phyloP scores from a whole-genome alignment of 2,113 vertebrate species.

The Ramphastos sulfuratus region DNA sequence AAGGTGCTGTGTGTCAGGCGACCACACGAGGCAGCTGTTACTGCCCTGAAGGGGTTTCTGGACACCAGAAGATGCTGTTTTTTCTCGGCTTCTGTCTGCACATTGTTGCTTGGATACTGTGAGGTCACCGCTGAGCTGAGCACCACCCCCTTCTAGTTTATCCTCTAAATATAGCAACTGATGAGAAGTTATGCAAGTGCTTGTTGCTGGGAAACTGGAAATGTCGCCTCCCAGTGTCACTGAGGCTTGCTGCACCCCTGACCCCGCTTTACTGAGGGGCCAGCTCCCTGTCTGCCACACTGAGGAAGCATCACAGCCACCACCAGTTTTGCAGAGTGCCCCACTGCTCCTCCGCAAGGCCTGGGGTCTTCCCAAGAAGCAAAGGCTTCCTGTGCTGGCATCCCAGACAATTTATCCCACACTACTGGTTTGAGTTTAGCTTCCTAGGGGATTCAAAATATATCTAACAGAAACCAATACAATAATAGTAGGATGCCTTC shows the following conservation, averaged over 20 bases:
- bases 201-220: constrained; percentile 13
- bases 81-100: not conserved
- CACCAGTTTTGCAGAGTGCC: no score
- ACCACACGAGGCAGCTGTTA: not conserved
- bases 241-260: not conserved
- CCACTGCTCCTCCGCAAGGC: not conserved
- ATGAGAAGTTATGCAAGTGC: not conserved
- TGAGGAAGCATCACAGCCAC: not conserved
- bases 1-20: not conserved
- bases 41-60: not conserved
- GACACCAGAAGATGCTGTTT: not conserved
- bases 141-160: not conserved
- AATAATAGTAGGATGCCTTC: no score
- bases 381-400: not conserved
- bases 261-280: not conserved
- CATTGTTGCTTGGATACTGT: constrained; percentile 34
- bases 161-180: constrained; percentile 33
- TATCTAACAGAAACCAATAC: no score
- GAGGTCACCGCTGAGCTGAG: constrained; percentile 24
- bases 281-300: fast-evolving
- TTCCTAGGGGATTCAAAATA: no score
- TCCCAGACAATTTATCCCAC: not conserved
- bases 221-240: not conserved
- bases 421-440: no score
- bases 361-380: not conserved